Evolutionary conservation across 2,888 invertebrate genomes (phyloP).

Genomic region (Leptura quadrifasciata): DNA sequence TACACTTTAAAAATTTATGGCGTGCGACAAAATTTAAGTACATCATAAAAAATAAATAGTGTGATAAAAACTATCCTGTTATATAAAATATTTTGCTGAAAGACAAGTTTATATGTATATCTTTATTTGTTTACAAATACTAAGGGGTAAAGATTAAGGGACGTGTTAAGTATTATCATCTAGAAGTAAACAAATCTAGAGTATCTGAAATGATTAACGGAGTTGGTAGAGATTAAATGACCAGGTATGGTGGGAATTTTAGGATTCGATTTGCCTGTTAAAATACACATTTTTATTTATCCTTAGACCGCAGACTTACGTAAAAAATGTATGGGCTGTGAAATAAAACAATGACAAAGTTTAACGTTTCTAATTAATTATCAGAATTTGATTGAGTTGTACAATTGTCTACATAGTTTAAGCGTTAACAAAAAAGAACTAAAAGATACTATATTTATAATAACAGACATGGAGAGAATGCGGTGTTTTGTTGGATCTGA

Average conservation of each 20-base stretch:
- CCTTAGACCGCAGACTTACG: too few species aligned
- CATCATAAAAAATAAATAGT: constrained; percentile 20
- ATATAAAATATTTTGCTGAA: constrained; percentile 35
- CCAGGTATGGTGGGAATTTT: background rate
- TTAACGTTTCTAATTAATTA: too few species aligned
- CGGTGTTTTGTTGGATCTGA: too few species aligned
- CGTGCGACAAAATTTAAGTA: constrained; percentile 35
- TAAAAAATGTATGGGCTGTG: too few species aligned
- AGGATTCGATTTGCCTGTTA: background rate
- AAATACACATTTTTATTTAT: background rate
- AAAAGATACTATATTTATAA: too few species aligned
- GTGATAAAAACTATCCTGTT: constrained; percentile 30
- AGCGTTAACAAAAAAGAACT: too few species aligned
- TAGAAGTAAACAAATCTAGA: constrained; percentile 23
- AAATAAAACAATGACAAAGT: too few species aligned
- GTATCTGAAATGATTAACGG: constrained; percentile 12
- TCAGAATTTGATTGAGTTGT: too few species aligned
- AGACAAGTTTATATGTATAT: constrained; percentile 29
- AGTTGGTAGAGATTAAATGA: background rate
- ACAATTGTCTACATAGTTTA: too few species aligned
- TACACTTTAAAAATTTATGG: constrained; percentile 23
- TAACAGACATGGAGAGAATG: too few species aligned
- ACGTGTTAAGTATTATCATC: constrained; percentile 30
- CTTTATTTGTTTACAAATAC: constrained; percentile 10
- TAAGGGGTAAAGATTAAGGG: constrained; percentile 33